Evolutionary conservation across 2,888 invertebrate species (phyloP), one percentile per base, ranked within the genome.

Genomic region (Trachelus troglodyta): DNA sequence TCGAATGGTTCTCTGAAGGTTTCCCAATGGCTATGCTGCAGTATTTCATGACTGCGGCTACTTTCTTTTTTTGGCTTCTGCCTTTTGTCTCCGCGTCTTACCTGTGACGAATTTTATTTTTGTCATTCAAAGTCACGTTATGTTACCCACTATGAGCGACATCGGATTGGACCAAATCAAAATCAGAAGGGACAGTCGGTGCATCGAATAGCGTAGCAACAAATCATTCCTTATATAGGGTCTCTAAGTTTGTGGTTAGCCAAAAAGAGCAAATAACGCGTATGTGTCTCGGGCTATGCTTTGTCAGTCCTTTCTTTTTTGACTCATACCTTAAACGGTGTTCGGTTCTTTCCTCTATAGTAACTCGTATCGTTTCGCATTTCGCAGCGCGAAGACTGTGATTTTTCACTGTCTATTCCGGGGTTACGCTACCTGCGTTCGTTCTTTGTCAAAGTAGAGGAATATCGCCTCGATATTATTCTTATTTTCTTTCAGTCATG

Each of bases 401-500:
- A 86, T 86, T 89, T 88, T 88, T 86, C 87, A 85, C 85, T 83
- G 85, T 84, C 85, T 82, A 80, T 81, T 84, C 82, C 84, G 78
- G 74, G 78, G 79, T 40, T 15, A 6, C 40, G 40, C 40, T 6
- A 40, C 15, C 40, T 40, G 40, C 15, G 40, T 15, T 40, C 40
- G 40, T 79, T 79, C 80, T 56, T 30, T 37, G 37, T 80, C 82
- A 82, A 85, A 85, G 85, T 82, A 81, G 78, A 12, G 69, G 76
- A 83, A 81, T 81, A 75, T 77, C 76, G 75, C 75, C 76, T 79
- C 76, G 77, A 74, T 69, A 23, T 33, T 30, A 69, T 69, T 69
- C 15, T 11, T 69, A 12, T 69, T 69, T 15, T 15, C 15, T 40
- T 15, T 40, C 40, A 15, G 40, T 40, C 6, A 2, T 1, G 15